Evolutionary conservation across 2,113 vertebrate genomes (phyloP).

Genomic region (Bambusicola thoracicus): DNA sequence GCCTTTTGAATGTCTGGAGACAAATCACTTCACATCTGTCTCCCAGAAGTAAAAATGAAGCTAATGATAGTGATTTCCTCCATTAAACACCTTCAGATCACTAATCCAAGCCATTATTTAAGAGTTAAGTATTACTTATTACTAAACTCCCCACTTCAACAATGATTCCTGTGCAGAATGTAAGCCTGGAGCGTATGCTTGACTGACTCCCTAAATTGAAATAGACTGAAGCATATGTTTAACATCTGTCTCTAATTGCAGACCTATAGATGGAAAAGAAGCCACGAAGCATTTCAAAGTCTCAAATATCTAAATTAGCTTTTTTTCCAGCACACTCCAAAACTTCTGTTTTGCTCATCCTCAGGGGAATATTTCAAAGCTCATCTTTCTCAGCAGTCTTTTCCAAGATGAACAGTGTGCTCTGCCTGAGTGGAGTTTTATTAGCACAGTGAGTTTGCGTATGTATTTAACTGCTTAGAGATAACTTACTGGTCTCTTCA

Average conservation of each 20-base stretch:
- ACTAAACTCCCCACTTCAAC: conserved; percentile 6
- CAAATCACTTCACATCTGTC: not conserved
- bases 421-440: not conserved
- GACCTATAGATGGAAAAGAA: conserved; percentile 5
- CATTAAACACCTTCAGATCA: not conserved
- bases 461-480: not conserved
- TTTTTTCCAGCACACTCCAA: not conserved
- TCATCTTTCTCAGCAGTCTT: not conserved
- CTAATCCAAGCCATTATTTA: conserved; percentile 5
- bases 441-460: not conserved
- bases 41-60: conserved; percentile 1
- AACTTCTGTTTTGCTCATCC: not conserved
- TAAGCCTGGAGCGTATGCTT: conserved; percentile 6
- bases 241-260: conserved; percentile 49
- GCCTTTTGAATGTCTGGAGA: not conserved
- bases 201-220: conserved; percentile 37
- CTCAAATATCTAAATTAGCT: not conserved
- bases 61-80: conserved; percentile 19
- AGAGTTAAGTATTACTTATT: conserved; percentile 46
- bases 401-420: not conserved
- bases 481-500: not conserved
- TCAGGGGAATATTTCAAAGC: not conserved
- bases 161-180: not conserved
- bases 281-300: not conserved
- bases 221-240: conserved; percentile 49